phyloP scores from a whole-genome alignment of 2,113 vertebrate genomes.

The Rhizomys pruinosus region DNA sequence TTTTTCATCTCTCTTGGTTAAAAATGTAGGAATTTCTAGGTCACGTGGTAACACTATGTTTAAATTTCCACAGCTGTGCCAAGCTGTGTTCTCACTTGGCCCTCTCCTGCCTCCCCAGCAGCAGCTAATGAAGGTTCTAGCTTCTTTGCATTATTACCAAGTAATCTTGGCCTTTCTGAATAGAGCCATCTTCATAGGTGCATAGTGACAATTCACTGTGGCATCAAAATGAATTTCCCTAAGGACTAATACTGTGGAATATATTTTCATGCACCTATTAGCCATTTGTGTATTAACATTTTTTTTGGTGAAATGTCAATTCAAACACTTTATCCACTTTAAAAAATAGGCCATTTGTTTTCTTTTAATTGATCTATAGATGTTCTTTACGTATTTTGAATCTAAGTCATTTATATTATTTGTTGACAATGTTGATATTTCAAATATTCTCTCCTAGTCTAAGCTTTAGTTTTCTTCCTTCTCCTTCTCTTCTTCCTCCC shows the following conservation, averaged over 20 bases:
- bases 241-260: neutral
- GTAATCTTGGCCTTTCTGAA: neutral
- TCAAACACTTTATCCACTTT: neutral
- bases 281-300: neutral
- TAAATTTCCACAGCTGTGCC: neutral
- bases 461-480: neutral
- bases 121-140: neutral
- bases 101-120: neutral
- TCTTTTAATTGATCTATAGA: neutral
- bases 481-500: neutral
- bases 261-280: constrained; percentile 10
- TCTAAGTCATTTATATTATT: constrained; percentile 18
- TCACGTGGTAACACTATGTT: neutral
- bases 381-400: neutral
- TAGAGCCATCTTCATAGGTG: neutral
- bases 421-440: constrained; percentile 50
- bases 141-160: neutral
- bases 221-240: constrained; percentile 22
- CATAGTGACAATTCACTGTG: neutral
- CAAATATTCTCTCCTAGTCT: neutral
- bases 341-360: neutral
- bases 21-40: neutral
- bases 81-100: neutral
- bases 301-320: neutral
- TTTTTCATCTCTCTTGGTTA: neutral